phyloP scores from a whole-genome alignment of 2,797 vertebrate genomes.

The Sternotherus odoratus region DNA sequence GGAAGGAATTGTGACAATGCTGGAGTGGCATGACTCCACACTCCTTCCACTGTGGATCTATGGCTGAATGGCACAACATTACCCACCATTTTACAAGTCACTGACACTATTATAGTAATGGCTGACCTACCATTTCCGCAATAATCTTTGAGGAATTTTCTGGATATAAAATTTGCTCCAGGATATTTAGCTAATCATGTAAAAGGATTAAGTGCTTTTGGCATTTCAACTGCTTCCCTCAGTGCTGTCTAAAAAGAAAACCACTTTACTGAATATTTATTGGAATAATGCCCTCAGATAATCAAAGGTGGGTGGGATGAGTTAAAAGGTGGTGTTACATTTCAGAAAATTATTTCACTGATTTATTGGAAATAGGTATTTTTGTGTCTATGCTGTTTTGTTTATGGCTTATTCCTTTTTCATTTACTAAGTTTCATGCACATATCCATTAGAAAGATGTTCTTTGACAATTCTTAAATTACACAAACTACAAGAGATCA shows the following conservation, averaged over 20 bases:
- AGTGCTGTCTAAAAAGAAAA: not conserved
- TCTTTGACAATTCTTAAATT: not conserved
- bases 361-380: not conserved
- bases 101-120: not conserved
- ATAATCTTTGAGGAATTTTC: not conserved
- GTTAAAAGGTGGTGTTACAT: not conserved
- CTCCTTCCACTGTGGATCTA: not conserved
- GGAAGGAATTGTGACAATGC: not conserved
- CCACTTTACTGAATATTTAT: not conserved
- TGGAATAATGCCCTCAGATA: not conserved
- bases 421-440: not conserved
- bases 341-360: constrained; percentile 1
- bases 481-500: not conserved
- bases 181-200: not conserved
- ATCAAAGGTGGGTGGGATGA: not conserved
- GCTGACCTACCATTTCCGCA: not conserved
- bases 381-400: not conserved
- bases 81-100: not conserved
- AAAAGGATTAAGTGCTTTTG: not conserved
- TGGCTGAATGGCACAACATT: constrained; percentile 4
- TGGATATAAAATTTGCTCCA: not conserved
- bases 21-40: not conserved
- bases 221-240: not conserved
- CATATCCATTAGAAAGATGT: not conserved
- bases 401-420: rapidly evolving